A percentile compares a stretch with the other conserved stretches of the same genome.
phyloP scores from a whole-genome alignment of 2,797 vertebrate genomes.

The Amblyopsis hoosieri region DNA sequence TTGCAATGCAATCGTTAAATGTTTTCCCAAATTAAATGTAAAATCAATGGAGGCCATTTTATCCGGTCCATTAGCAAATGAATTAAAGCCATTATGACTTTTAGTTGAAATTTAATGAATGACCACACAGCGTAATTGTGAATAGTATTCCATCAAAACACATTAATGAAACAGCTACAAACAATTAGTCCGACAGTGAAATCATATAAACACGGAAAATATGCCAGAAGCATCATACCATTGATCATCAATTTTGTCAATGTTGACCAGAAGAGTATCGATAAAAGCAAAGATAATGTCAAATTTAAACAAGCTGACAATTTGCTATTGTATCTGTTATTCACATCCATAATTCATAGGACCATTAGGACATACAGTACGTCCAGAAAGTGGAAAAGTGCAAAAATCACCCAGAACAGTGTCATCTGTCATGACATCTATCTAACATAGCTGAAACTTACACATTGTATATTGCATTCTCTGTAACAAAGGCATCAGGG shows the following conservation, averaged over 20 bases:
- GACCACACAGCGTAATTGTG: constrained; percentile 22
- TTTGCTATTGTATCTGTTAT: too few species aligned
- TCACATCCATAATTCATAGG: constrained; percentile 20
- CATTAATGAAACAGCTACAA: constrained; percentile 55
- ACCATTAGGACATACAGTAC: constrained; percentile 24
- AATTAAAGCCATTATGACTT: constrained; percentile 7
- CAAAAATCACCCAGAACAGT: constrained; percentile 14
- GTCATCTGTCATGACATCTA: too few species aligned
- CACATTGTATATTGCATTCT: neutral
- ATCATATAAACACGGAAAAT: constrained; percentile 23
- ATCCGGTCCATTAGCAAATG: constrained; percentile 9
- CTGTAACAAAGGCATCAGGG: neutral
- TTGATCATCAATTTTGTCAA: constrained; percentile 29
- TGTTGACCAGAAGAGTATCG: neutral
- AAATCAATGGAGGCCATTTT: constrained; percentile 18
- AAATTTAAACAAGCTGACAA: neutral
- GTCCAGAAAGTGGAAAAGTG: constrained; percentile 20
- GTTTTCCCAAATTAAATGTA: neutral
- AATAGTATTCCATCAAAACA: constrained; percentile 44
- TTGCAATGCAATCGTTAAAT: too few species aligned
- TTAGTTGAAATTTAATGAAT: constrained; percentile 30
- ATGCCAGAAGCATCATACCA: constrained; percentile 27
- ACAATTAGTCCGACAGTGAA: constrained; percentile 43
- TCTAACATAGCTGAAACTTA: too few species aligned
- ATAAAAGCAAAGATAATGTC: constrained; percentile 6